phyloP scores from a whole-genome alignment of 2,888 invertebrate species.

The Suillia variegata region DNA sequence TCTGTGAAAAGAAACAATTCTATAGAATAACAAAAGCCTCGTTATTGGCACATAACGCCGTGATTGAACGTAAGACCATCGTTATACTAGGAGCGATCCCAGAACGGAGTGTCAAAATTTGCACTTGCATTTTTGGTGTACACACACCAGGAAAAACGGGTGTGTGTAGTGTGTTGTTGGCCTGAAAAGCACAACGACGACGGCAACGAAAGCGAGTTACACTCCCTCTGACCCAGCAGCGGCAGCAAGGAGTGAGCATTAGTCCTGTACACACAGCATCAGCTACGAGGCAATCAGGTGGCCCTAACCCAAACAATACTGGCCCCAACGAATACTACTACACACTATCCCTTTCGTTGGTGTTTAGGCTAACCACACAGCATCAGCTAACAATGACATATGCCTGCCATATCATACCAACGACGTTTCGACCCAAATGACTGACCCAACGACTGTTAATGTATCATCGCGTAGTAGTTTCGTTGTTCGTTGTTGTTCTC shows the following conservation, averaged over 20 bases:
- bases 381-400: background rate
- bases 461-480: background rate
- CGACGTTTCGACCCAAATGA: no score
- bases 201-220: background rate
- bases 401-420: background rate
- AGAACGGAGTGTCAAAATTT: background rate
- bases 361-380: no score
- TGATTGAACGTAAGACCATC: no score
- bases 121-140: background rate
- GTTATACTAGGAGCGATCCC: background rate
- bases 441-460: no score
- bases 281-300: no score
- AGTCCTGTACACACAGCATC: background rate
- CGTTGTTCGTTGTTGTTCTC: background rate
- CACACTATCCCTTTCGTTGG: background rate
- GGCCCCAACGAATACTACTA: background rate
- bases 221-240: conserved; percentile 3
- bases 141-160: background rate
- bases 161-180: background rate
- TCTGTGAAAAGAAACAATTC: background rate
- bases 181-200: background rate
- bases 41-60: no score
- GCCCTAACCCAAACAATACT: no score
- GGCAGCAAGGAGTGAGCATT: background rate
- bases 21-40: background rate